Conservation (phyloP, 2,113 vertebrate species). For the Pseudorhombus dupliciocellatus region DNA sequence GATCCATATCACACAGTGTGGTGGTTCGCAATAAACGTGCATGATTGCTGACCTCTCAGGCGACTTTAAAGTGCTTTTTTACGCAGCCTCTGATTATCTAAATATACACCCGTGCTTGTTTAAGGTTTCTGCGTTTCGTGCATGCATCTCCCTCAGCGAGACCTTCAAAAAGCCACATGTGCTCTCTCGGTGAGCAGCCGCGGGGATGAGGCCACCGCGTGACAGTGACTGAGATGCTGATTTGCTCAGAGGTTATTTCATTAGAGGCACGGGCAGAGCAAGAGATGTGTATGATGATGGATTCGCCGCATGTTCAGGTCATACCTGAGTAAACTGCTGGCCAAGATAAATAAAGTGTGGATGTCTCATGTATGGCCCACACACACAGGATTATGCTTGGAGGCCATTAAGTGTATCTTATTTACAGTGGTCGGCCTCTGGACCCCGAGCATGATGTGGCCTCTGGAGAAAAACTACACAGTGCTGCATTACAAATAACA, state of each 20-base stretch:
- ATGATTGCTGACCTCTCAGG: not conserved
- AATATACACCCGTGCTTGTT: not conserved
- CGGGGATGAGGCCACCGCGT: constrained; percentile 36
- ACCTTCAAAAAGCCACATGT: constrained; percentile 46
- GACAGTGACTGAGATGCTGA: constrained; percentile 70
- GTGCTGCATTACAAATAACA: constrained; percentile 1
- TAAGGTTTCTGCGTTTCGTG: not conserved
- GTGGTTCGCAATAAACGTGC: not conserved
- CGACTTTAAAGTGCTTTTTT: not conserved
- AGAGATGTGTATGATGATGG: constrained; percentile 71
- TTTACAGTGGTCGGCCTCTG: not conserved
- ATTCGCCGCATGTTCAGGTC: constrained; percentile 45
- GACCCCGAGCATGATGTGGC: not conserved
- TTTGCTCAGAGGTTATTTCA: constrained; percentile 75
- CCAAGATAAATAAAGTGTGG: constrained; percentile 52
- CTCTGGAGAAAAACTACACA: constrained; percentile 1
- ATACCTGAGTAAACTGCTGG: constrained; percentile 31
- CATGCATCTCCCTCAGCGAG: constrained; percentile 34
- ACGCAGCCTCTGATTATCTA: not conserved
- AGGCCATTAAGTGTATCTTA: constrained; percentile 12
- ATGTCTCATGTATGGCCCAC: constrained; percentile 48
- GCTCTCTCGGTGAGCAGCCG: constrained; percentile 5
- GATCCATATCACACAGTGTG: not conserved
- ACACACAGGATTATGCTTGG: constrained; percentile 28
- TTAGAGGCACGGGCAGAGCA: constrained; percentile 58